These are phyloP conservation scores for Eupithecia subumbrata DNA, from an alignment of 2,888 invertebrate genomes.

Conservation along the genomic window DNA sequence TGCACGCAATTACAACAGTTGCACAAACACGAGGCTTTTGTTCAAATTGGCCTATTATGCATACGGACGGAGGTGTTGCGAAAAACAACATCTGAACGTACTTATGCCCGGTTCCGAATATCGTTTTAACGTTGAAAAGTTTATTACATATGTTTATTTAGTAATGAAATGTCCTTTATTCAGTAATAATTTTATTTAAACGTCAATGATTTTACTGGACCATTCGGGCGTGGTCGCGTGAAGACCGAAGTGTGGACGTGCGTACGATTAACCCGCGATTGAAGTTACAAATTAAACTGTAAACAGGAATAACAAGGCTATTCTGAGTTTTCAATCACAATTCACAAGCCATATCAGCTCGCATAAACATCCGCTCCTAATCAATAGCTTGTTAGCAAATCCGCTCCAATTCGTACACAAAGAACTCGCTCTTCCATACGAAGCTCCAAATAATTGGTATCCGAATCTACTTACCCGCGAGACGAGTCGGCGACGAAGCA, in stretches of 20 bases:
- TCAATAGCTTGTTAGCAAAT: conserved; percentile 30
- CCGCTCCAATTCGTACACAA: conserved; percentile 27
- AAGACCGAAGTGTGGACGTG: not conserved
- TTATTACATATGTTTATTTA: not conserved
- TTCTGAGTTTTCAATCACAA: conserved; percentile 20
- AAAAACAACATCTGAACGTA: conserved; percentile 27
- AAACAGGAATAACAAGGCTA: conserved; percentile 14
- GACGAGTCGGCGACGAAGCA: conserved; percentile 31
- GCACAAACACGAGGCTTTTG: conserved; percentile 36
- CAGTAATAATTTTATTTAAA: not conserved
- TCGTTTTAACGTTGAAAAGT: not conserved
- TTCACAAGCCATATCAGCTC: conserved; percentile 17
- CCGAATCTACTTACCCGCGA: conserved; percentile 40
- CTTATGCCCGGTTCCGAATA: conserved; percentile 9
- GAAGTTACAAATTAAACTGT: conserved; percentile 8
- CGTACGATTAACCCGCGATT: not conserved
- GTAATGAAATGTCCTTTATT: not conserved
- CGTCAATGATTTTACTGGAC: not conserved
- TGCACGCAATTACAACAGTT: conserved; percentile 34
- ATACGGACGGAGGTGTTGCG: conserved; percentile 21
- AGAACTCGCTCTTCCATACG: conserved; percentile 25
- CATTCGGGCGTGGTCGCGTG: not conserved
- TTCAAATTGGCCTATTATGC: conserved; percentile 34
- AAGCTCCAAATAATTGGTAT: conserved; percentile 41
- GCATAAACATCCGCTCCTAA: conserved; percentile 29